Base-by-base conservation (phyloP, 2,797 vertebrate genomes). In the Adelosebastes latens region DNA sequence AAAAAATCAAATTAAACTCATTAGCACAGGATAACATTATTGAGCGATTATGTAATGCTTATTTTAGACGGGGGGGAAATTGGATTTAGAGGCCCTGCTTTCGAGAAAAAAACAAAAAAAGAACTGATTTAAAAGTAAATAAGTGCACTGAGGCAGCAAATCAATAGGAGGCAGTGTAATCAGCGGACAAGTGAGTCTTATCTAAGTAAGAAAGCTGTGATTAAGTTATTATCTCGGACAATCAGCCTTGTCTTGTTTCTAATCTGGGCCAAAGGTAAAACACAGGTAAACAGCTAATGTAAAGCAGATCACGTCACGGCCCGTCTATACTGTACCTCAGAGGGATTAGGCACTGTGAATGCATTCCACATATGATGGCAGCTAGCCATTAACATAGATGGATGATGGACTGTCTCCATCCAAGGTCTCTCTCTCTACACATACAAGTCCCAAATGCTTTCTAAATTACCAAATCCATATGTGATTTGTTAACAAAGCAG, bases 241-340 rank as follows among this genome's bases (percentile, higher is more conserved):
- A 93, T 93, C 87, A 77, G 76, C 72, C 74, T 84, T 81, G 84
- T 85, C 82, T 53, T 77, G 59, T 82, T 84, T 91, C 67, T 85
- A 89, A 93, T 93, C 85, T 90, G 83, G 84, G 84, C 71, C 84
- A 92, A 93, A 92, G 89, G 89, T 91, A 88, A 85, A 89, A 84
- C 61, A 86, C 49, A 83, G 82, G 86, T 85, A 91, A 93, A 83
- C 76, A 79, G 80, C 72, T 65, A 63, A 79, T 27, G 56, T 65
- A 81, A 89, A 82, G 65, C 75, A 87, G 71, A 80, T 88, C 83
- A 80, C 65, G 60, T 73, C 79, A 82, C 8, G 1, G 70, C 65
- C 71, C 81, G 71, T 86, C 81, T 71, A 42, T 64, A 80, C 80
- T 71, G 39, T 67, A 81, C 80, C 74, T 83, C 63, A 52, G 62